Percentiles rank a stretch among this genome's conserved stretches.
Conservation (phyloP, 2,113 vertebrate species). For the Phycodurus eques region DNA sequence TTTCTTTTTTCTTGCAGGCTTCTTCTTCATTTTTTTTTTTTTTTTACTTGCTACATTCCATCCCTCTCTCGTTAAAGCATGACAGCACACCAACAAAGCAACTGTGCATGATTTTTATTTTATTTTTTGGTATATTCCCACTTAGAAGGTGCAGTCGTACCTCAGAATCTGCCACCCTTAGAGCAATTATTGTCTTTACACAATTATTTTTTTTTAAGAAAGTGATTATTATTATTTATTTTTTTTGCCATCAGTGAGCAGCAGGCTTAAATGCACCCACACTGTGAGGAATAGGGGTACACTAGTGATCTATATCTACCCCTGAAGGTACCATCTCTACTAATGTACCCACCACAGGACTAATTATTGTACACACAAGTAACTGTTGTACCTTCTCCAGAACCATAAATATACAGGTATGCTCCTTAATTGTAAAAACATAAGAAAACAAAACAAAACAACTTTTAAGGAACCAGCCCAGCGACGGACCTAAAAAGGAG, state of each 20-base stretch:
- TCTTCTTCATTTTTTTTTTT: neutral
- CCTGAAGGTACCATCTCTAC: neutral
- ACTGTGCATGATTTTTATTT: conserved; percentile 22
- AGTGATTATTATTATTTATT: neutral
- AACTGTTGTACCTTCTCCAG: neutral
- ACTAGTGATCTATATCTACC: neutral
- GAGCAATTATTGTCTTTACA: neutral
- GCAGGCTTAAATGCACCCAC: neutral
- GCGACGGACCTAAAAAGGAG: neutral
- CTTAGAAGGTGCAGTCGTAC: conserved; percentile 13
- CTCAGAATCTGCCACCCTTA: conserved; percentile 1
- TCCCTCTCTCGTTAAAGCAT: conserved; percentile 39
- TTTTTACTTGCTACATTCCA: conserved; percentile 1
- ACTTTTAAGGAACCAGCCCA: neutral
- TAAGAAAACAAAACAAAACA: too few relatives aligned
- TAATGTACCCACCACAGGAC: too few relatives aligned
- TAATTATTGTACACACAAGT: neutral
- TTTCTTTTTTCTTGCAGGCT: conserved; percentile 1
- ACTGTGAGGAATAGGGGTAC: neutral
- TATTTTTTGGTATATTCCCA: conserved; percentile 56
- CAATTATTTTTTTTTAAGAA: neutral
- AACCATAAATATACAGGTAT: neutral
- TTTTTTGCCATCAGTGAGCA: neutral
- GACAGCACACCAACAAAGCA: conserved; percentile 16
- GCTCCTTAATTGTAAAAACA: neutral